phyloP scores from a whole-genome alignment of 1,140 invertebrate genomes.

The Cepaea nemoralis region DNA sequence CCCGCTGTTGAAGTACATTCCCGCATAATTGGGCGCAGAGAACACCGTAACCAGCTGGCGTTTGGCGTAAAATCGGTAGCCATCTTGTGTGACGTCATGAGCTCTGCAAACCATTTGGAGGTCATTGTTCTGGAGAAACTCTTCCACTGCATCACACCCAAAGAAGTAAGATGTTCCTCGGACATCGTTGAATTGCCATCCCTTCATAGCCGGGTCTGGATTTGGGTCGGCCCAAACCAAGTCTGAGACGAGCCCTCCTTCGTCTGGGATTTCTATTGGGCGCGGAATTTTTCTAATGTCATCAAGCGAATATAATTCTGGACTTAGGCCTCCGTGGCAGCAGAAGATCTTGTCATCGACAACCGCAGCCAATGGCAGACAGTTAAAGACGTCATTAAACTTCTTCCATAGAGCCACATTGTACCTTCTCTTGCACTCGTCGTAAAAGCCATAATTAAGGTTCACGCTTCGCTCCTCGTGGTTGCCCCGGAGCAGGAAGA shows the following conservation, averaged over 20 bases:
- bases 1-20: constrained; percentile 6
- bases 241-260: constrained; percentile 9
- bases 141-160: constrained; percentile 11
- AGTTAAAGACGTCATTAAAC: constrained; percentile 34
- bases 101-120: constrained; percentile 21
- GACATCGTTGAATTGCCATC: constrained; percentile 18
- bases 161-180: constrained; percentile 25
- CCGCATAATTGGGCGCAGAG: constrained; percentile 32
- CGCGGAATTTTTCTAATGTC: constrained; percentile 4
- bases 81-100: constrained; percentile 32
- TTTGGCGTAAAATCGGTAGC: constrained; percentile 30
- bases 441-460: constrained; percentile 4
- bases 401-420: constrained; percentile 24
- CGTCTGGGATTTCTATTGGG: constrained; percentile 13
- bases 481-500: constrained; percentile 32
- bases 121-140: constrained; percentile 29
- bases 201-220: constrained; percentile 4
- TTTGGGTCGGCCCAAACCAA: constrained; percentile 32
- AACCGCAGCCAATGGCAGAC: constrained; percentile 26
- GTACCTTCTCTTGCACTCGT: constrained; percentile 28
- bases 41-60: constrained; percentile 31
- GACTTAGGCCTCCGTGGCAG: constrained; percentile 34
- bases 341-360: constrained; percentile 31
- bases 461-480: constrained; percentile 15
- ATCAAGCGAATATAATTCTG: not conserved